Evolutionary conservation across 2,888 invertebrate species (phyloP).

Genomic region (Fragum whitleyi): DNA sequence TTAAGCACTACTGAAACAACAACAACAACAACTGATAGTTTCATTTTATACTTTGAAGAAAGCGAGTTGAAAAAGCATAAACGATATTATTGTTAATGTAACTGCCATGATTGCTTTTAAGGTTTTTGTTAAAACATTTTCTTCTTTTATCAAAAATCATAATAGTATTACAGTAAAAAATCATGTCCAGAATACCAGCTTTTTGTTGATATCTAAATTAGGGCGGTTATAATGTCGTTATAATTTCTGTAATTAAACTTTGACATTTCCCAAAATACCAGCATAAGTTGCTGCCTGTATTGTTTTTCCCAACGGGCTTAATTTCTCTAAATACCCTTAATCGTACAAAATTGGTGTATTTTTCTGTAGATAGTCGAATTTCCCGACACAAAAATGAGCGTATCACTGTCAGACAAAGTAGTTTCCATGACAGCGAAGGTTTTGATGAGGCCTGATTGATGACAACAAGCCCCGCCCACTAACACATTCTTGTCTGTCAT

Average conservation of each 20-base stretch:
- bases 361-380: not conserved
- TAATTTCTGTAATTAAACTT: not conserved
- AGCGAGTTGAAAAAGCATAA: too few species aligned
- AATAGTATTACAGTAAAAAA: too few species aligned
- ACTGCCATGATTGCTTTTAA: too few species aligned
- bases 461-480: slow-evolving; percentile 61
- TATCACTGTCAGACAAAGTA: slow-evolving; percentile 16
- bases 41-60: too few species aligned
- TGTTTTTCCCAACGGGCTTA: not conserved
- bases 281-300: slow-evolving; percentile 8
- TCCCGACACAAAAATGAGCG: slow-evolving; percentile 2
- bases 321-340: slow-evolving; percentile 5
- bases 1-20: too few species aligned
- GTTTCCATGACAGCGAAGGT: slow-evolving; percentile 50
- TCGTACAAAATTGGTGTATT: slow-evolving; percentile 13
- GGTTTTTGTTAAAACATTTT: too few species aligned
- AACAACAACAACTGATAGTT: too few species aligned
- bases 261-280: slow-evolving; percentile 12
- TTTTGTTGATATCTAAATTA: too few species aligned
- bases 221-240: too few species aligned
- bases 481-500: slow-evolving; percentile 2
- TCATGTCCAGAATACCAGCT: too few species aligned
- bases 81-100: too few species aligned
- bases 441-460: slow-evolving; percentile 55
- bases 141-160: too few species aligned